Evolutionary conservation across 2,888 invertebrate genomes (phyloP), one percentile per base, ranked within the genome.

Genomic region (Unio delphinus): DNA sequence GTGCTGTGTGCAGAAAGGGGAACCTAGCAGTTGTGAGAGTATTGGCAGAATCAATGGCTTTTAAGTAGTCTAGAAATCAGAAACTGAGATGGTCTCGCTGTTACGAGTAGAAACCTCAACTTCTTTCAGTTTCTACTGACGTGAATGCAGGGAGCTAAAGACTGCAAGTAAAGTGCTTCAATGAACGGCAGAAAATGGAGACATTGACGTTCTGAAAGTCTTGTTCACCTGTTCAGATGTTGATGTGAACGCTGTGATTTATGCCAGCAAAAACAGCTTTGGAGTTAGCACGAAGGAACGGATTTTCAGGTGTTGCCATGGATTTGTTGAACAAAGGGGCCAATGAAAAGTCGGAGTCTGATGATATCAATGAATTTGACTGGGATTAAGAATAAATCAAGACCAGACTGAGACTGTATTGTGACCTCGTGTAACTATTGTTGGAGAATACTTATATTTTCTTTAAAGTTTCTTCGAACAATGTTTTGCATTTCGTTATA

Each of bases 31-130:
- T n/a, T 62, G 23, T 59, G 23, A 34, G 17, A 26, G 23, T 20
- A 17, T 18, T 26, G 26, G 4, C 26, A 26, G n/a, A 17, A 55
- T 26, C 23, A n/a, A 20, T n/a, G 18, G 55, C 7, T 15, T 55
- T 61, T n/a, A 26, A 23, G 5, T 69, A 65, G 59, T 28, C 30
- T 74, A 28, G 70, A 74, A 54, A 23, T 64, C n/a, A 66, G 57
- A n/a, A 76, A 76, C 55, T 74, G 68, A 23, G 70, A 74, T 18
- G 74, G 76, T 64, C 28, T 76, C 15, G 74, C 76, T 18, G 63
- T 68, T 6, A 34, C 55, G 20, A 34, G 55, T 5, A 57, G 65
- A 11, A 34, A 63, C 61, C 30, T 61, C 8, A 58, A 66, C 15
- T 58, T 76, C 54, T 7, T 69, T 15, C 55, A 58, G n/a, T 45